These are phyloP conservation scores for Cranoglanis bouderius DNA, from an alignment of 2,113 vertebrate species.

Conservation along the genomic window DNA sequence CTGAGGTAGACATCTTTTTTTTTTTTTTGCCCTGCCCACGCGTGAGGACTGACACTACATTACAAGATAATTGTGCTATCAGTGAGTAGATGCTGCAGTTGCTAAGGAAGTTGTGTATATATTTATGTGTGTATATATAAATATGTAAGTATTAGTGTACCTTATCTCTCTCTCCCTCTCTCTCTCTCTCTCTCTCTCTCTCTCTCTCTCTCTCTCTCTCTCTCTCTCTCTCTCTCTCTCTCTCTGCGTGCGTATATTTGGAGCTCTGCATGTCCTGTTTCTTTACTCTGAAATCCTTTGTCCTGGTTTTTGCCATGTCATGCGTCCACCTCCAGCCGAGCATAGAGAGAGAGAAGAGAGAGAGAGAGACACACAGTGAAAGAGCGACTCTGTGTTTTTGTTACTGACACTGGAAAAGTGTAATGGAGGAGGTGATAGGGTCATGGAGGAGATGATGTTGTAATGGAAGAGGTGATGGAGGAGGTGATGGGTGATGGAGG, in stretches of 20 bases:
- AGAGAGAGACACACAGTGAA: neutral
- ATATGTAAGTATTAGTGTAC: neutral
- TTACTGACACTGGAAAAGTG: neutral
- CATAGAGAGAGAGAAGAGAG: neutral
- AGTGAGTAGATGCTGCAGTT: neutral
- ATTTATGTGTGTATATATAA: conserved; percentile 11
- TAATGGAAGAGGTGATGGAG: neutral
- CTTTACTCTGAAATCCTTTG: conserved; percentile 13
- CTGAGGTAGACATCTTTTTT: conserved; percentile 34
- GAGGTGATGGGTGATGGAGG: neutral
- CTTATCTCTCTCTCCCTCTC: neutral
- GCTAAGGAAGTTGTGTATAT: conserved; percentile 10
- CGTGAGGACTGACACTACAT: neutral
- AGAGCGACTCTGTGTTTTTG: conserved; percentile 5
- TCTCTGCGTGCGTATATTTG: neutral
- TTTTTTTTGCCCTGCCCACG: neutral
- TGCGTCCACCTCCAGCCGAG: neutral
- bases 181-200: conserved; percentile 22
- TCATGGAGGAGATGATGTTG: neutral
- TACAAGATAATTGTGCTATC: conserved; percentile 7
- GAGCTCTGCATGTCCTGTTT: neutral
- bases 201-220: conserved; percentile 11
- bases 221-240: neutral
- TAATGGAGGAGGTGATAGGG: neutral
- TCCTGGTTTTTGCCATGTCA: conserved; percentile 42